These are phyloP conservation scores for Hippolais icterina DNA, from an alignment of 2,113 vertebrate genomes.

Conservation along the genomic window DNA sequence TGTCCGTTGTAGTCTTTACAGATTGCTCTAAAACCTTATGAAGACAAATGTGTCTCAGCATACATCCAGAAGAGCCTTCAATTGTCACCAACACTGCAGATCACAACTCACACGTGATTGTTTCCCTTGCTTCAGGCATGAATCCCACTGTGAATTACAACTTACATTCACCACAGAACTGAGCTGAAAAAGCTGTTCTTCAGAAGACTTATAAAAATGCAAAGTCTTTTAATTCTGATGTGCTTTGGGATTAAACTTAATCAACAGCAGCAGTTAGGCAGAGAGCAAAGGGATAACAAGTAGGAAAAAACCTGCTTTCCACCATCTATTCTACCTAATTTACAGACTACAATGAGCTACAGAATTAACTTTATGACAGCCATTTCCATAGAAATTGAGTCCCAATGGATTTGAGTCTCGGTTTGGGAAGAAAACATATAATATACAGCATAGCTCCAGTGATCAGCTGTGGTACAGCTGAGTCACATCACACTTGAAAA, in stretches of 20 bases:
- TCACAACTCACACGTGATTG: rapidly evolving
- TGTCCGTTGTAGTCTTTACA: background rate
- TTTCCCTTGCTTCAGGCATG: background rate
- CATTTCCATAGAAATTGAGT: constrained; percentile 20
- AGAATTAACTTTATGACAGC: background rate
- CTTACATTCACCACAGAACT: background rate
- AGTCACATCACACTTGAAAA: background rate
- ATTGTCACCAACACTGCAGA: background rate
- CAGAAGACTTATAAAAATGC: background rate
- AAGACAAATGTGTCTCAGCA: background rate
- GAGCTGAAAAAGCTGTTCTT: background rate
- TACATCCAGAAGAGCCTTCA: background rate
- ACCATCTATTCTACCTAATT: constrained; percentile 1
- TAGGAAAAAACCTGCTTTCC: background rate
- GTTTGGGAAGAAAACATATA: background rate
- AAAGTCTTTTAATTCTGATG: constrained; percentile 41
- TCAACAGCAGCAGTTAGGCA: constrained; percentile 21
- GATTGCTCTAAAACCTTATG: background rate
- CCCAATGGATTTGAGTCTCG: background rate
- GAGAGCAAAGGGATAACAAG: background rate
- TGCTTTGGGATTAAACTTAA: constrained; percentile 30
- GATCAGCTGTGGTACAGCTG: background rate
- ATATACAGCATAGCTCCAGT: background rate
- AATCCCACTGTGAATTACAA: background rate
- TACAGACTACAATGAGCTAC: background rate